Evolutionary conservation across 2,113 vertebrate species (phyloP), one percentile per base, ranked within the genome.

Genomic region (Cairina moschata): DNA sequence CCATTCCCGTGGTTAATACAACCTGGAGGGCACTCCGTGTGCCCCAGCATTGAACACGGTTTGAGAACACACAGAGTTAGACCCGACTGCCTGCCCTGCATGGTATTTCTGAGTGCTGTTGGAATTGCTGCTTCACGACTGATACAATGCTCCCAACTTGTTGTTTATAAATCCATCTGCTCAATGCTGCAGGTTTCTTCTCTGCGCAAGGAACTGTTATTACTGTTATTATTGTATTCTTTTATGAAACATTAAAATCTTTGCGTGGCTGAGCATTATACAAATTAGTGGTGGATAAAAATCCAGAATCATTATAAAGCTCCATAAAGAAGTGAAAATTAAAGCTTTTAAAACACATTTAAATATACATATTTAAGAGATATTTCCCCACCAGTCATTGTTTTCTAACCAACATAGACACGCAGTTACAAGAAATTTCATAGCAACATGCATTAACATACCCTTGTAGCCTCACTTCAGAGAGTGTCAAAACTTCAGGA

Each of bases 11-110:
- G 63, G n/a, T 21, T 29, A 44, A 14, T 1, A 12, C 32, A 17
- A 2, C 9, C 21, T 2, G 17, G 52, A 17, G 25, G 54, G 36
- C 40, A 15, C 17, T 26, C 32, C 1, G 10, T 26, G 8, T 1
- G 16, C 25, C 62, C 32, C 18, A 2, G 32, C 7, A 38, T 20
- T 2, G 48, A n/a, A 8, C 26, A 9, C 29, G 29, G 21, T 46
- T 55, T 48, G 38, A 32, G 56, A 80, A 38, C 18, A 21, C 2
- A 21, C 0, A 46, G 40, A 38, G 28, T 2, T 4, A 38, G 34
- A 16, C 26, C 36, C 28, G 9, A 14, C 55, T 23, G 13, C 42
- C 42, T 4, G 2, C 55, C 50, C 48, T 17, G 9, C 32, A 4
- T 59, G 52, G 0, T 6, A 17, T 13, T 67, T 63, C 62, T 12